These are phyloP conservation scores for Sinella curviseta DNA, from an alignment of 1,140 invertebrate species.

Conservation along the genomic window DNA sequence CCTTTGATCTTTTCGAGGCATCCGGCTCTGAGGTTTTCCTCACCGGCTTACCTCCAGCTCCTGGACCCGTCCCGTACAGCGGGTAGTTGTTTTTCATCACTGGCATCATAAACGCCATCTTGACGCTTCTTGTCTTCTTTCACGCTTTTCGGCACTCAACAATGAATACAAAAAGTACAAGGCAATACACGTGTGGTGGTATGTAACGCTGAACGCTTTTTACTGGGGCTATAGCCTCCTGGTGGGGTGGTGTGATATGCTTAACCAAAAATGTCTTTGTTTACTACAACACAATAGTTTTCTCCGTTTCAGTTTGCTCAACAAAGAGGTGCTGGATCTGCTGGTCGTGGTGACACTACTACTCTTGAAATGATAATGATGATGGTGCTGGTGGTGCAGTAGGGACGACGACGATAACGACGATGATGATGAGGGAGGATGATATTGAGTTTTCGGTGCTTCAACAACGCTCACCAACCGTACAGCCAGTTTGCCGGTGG, in stretches of 20 bases:
- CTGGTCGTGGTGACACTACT: not conserved
- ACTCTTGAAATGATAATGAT: not conserved
- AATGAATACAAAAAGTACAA: not conserved
- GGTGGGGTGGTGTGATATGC: not conserved
- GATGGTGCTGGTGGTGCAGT: too few relatives aligned
- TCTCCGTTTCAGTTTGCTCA: not conserved
- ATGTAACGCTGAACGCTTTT: too few relatives aligned
- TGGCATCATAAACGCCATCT: conserved; percentile 47
- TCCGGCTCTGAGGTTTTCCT: not conserved
- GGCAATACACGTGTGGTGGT: too few relatives aligned
- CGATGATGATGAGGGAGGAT: not conserved
- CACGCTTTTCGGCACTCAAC: not conserved
- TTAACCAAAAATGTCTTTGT: not conserved
- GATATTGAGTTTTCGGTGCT: not conserved
- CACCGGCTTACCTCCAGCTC: not conserved
- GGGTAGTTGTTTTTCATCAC: conserved; percentile 45
- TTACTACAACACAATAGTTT: not conserved
- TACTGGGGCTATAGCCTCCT: not conserved
- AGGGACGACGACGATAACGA: too few relatives aligned
- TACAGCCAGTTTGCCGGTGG: conserved; percentile 16
- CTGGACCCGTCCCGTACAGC: conserved; percentile 28
- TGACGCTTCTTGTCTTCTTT: not conserved
- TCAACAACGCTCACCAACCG: not conserved
- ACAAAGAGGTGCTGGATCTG: not conserved
- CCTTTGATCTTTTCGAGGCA: not conserved